phyloP scores from a whole-genome alignment of 1,140 invertebrate genomes.

The Aphelenchoides besseyi region DNA sequence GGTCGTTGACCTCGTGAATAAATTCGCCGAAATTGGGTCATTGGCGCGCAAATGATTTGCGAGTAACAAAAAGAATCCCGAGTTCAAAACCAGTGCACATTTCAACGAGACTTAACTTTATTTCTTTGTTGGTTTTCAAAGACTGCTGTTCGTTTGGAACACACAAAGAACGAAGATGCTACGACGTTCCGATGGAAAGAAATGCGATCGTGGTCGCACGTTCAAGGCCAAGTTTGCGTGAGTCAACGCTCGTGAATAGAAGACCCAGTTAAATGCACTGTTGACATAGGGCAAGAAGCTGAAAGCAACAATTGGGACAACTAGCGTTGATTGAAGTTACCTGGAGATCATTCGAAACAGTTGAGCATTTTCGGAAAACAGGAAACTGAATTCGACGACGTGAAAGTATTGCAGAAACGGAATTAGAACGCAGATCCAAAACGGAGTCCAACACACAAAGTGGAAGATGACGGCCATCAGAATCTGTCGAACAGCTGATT shows the following conservation, averaged over 20 bases:
- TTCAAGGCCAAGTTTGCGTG: background rate
- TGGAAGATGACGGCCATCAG: conserved; percentile 48
- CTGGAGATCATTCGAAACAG: conserved; percentile 40
- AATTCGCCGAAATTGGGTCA: background rate
- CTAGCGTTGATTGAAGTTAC: background rate
- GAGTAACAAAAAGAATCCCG: too few relatives aligned
- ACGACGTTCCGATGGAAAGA: background rate
- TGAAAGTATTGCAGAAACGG: conserved; percentile 42
- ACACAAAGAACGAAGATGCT: background rate
- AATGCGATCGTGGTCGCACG: background rate
- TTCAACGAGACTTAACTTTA: too few relatives aligned
- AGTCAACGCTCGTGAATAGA: conserved; percentile 34
- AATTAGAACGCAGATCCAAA: conserved; percentile 45
- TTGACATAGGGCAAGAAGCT: conserved; percentile 53
- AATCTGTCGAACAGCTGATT: conserved; percentile 32
- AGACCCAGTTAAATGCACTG: conserved; percentile 51
- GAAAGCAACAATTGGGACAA: background rate
- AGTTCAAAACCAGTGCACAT: too few relatives aligned
- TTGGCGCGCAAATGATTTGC: background rate
- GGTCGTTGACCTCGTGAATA: background rate
- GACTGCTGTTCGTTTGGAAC: background rate
- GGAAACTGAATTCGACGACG: conserved; percentile 23
- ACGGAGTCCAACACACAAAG: conserved; percentile 51
- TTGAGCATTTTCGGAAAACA: conserved; percentile 22
- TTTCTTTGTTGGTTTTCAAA: background rate